Base-by-base conservation (phyloP, 2,797 vertebrate species). In the Macrochelys suwanniensis region DNA sequence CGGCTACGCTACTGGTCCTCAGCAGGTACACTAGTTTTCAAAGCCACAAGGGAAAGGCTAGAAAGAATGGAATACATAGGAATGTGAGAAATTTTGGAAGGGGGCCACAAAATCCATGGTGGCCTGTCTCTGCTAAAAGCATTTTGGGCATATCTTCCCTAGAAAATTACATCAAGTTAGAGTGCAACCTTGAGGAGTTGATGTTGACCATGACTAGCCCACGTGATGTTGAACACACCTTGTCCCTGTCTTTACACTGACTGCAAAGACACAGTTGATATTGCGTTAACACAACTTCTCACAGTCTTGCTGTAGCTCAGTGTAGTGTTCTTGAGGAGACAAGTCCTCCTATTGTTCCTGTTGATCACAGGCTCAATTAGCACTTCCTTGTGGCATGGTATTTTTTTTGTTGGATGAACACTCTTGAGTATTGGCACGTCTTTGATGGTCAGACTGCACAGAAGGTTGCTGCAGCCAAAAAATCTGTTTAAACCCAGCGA, bases 181-280 rank as follows among this genome's bases (percentile, higher is more conserved):
- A 45, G 80, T 12, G 8, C 0, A 53, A 47, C 12, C n/a, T 93
- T 91, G 49, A 33, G 37, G 51, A 37, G 25, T 28, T 76, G 42
- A 28, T 26, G 11, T 16, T 76, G 21, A 47, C 26, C 42, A 45
- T 8, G 45, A 65, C 0, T 2, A 25, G 45, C 33, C 54, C 16
- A 7, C 0, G 0, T 7, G 33, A 74, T 16, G 16, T 31, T n/a
- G 89, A 85, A 21, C 51, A 19, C 1, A 15, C 45, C 78, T 82
- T 86, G 68, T 61, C 71, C 21, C 45, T 7, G 2, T 49, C 56
- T 47, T 77, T 77, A 31, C 74, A 49, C 47, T 49, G 28, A 47
- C 45, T 76, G 12, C 28, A 12, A 49, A 90, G 87, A 50, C 5
- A 16, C 2, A 80, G 50, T 2, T 61, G 25, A 51, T 6, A 10